Base-by-base conservation (phyloP, 1,140 invertebrate species). In the Drosophila pseudoananassae region DNA sequence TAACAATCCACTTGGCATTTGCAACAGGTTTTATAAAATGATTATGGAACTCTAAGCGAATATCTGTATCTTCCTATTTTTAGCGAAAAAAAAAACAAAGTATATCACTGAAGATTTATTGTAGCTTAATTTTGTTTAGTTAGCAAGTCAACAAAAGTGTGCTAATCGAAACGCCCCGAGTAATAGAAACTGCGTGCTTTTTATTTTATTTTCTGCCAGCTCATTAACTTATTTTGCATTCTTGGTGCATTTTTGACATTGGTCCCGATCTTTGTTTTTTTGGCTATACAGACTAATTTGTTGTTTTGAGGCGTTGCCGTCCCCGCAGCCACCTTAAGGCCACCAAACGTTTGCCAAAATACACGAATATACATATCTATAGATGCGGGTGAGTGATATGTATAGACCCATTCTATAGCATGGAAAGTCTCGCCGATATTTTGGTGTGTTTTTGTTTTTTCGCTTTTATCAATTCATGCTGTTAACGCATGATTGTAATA, bases 191-290 rank as follows among this genome's bases (percentile, higher is more conserved):
- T 27, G 38, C 38, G n/a, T 40, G 14, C 10, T 40, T 40, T 40
- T 40, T 14, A 40, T n/a, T 14, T n/a, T 14, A 40, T 40, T 40
- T 69, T 4, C 38, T 20, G n/a, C 46, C 43, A 49, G 14, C 10
- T 23, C 9, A 68, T 57, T 69, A 69, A 23, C 53, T 36, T 36
- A 50, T 64, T 76, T 55, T 54, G 54, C 50, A 54, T 61, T 61
- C 46, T 70, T 54, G 31, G 10, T 83, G 79, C 76, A 83, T 66
- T 71, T 76, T 57, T 83, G 79, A 83, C 80, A 83, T 84, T 83
- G 79, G 17, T 63, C 64, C 53, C 43, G 51, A 52, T 55, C 47
- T 54, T 78, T 76, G 70, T 46, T 15, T 74, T 43, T 52, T 66
- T 66, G 47, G 49, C 50, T 36, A 52, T 77, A 17, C 5, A 14